These are phyloP conservation scores for Sphenopsis melanotis DNA, from an alignment of 2,797 vertebrate genomes.

Conservation along the genomic window DNA sequence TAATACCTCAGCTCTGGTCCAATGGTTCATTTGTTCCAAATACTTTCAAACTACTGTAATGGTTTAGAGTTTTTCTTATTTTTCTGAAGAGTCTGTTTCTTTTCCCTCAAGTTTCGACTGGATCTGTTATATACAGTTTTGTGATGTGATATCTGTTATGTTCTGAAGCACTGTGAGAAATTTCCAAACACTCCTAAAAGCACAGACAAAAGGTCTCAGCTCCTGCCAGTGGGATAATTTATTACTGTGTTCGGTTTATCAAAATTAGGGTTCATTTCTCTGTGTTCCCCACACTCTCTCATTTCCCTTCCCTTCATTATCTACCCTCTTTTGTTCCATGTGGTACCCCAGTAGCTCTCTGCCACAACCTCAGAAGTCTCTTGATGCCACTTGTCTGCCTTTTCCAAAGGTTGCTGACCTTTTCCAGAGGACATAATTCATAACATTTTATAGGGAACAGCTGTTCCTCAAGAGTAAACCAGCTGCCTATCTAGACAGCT, in stretches of 20 bases:
- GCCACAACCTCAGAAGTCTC: not conserved
- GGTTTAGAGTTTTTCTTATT: not conserved
- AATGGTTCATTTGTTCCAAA: not conserved
- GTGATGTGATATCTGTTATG: not conserved
- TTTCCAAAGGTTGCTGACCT: not conserved
- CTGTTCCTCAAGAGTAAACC: not conserved
- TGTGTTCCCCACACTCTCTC: too few relatives aligned
- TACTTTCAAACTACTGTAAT: not conserved
- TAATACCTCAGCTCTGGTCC: not conserved
- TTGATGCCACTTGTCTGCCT: fast-evolving
- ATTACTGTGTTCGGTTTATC: not conserved
- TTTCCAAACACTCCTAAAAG: not conserved
- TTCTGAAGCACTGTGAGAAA: not conserved
- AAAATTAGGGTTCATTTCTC: not conserved
- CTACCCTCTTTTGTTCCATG: not conserved
- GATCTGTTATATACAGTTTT: not conserved
- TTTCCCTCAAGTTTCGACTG: not conserved
- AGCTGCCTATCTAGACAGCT: not conserved
- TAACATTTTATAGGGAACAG: not conserved
- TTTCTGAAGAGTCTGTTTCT: not conserved
- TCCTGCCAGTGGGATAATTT: not conserved
- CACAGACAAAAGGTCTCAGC: not conserved
- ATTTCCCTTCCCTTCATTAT: not conserved
- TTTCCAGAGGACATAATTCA: not conserved
- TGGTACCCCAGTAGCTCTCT: not conserved